Evolutionary conservation across 2,113 vertebrate genomes (phyloP).

Genomic region (Indri indri): DNA sequence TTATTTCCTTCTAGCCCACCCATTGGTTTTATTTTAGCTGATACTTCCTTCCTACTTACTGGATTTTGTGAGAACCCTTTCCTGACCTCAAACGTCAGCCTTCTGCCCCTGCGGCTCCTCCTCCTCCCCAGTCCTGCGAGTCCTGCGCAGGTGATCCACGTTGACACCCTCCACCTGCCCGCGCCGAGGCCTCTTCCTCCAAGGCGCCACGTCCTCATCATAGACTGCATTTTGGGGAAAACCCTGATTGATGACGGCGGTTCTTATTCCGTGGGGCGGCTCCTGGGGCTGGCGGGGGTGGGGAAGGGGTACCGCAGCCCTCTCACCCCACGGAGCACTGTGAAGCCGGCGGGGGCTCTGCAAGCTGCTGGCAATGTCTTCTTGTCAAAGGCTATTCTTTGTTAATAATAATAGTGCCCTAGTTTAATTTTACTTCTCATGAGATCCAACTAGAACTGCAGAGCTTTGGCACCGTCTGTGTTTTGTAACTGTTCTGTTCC

Average conservation of each 20-base stretch:
- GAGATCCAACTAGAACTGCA: rapidly evolving
- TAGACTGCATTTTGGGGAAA: background rate
- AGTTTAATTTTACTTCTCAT: background rate
- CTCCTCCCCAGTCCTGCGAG: background rate
- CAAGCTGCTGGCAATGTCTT: background rate
- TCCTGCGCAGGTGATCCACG: background rate
- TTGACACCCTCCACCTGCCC: no score
- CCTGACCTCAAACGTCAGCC: background rate
- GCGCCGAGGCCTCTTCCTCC: background rate
- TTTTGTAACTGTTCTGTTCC: background rate
- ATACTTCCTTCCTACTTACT: conserved; percentile 69
- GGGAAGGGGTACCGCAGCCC: rapidly evolving
- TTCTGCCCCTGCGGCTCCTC: background rate
- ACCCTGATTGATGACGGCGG: rapidly evolving
- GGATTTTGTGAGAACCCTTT: conserved; percentile 58
- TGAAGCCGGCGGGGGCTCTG: background rate
- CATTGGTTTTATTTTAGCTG: conserved; percentile 76
- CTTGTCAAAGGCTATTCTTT: background rate
- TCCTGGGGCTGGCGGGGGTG: rapidly evolving
- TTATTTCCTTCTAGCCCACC: conserved; percentile 70
- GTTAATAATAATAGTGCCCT: background rate
- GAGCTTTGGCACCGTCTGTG: background rate
- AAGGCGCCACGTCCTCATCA: background rate
- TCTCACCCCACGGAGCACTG: rapidly evolving
- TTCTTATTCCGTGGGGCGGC: background rate